phyloP scores from a whole-genome alignment of 2,888 invertebrate species.

The Apamea monoglypha region DNA sequence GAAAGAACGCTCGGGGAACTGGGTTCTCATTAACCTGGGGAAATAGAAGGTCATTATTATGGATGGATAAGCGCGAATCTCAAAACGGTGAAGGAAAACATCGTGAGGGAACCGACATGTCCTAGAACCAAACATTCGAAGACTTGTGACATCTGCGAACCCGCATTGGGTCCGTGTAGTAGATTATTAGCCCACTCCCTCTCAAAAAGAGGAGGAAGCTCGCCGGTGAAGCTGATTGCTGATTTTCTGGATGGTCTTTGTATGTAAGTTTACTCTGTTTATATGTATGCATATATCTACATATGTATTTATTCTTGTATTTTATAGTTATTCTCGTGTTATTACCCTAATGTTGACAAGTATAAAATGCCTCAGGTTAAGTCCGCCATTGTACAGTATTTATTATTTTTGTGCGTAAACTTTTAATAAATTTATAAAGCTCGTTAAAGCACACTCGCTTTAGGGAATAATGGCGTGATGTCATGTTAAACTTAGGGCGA shows the following conservation, averaged over 20 bases:
- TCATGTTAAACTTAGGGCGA: background rate
- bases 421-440: background rate
- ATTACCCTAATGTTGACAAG: background rate
- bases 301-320: background rate
- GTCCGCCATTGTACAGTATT: background rate
- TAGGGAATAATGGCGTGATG: background rate
- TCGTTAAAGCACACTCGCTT: background rate
- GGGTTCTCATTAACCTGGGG: slow-evolving; percentile 71
- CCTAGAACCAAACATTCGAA: background rate
- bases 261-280: background rate
- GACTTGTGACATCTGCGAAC: background rate
- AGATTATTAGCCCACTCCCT: background rate
- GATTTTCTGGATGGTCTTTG: background rate
- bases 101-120: background rate
- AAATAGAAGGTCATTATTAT: background rate
- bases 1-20: slow-evolving; percentile 75
- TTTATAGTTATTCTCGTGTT: background rate
- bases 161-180: background rate
- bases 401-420: background rate
- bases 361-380: background rate
- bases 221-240: no score
- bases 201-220: background rate
- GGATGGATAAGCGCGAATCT: background rate
- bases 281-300: background rate
- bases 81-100: background rate